Percentiles rank a stretch among this genome's conserved stretches.
Evolutionary conservation across 2,888 invertebrate genomes (phyloP).

Genomic region (Calephelis perditalis): DNA sequence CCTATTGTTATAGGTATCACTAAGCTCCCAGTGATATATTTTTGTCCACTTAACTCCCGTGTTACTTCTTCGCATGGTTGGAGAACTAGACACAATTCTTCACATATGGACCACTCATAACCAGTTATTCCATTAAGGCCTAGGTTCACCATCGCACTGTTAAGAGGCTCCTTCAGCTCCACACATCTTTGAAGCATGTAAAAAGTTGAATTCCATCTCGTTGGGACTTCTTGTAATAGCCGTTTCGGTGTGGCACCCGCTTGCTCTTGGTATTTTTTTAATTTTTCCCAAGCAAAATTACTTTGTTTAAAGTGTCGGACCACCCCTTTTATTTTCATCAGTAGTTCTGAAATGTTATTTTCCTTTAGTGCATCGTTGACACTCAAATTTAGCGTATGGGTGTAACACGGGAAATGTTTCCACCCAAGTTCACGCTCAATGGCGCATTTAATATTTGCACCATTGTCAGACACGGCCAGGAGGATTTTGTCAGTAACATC

Average conservation of each 20-base stretch:
- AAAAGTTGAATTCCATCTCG: no score
- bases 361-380: slow-evolving; percentile 16
- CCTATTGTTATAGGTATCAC: slow-evolving; percentile 15
- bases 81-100: slow-evolving; percentile 15
- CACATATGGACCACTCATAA: slow-evolving; percentile 14
- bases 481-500: slow-evolving; percentile 23
- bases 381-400: slow-evolving; percentile 29
- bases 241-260: slow-evolving; percentile 1
- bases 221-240: slow-evolving; percentile 16
- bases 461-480: slow-evolving; percentile 29
- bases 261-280: slow-evolving; percentile 16
- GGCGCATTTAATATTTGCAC: slow-evolving; percentile 29
- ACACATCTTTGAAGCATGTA: slow-evolving; percentile 16
- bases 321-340: slow-evolving; percentile 16
- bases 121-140: slow-evolving; percentile 1
- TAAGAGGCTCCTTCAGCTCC: slow-evolving; percentile 15
- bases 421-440: slow-evolving; percentile 21
- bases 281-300: slow-evolving; percentile 18
- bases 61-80: slow-evolving; percentile 20
- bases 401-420: slow-evolving; percentile 31
- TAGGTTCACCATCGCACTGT: slow-evolving; percentile 20
- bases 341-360: not conserved
- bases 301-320: slow-evolving; percentile 19
- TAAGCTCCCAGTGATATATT: slow-evolving; percentile 17
- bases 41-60: slow-evolving; percentile 15